Percentiles rank a stretch among this genome's conserved stretches.
Conservation (phyloP, 2,113 vertebrate genomes). For the Pseudorectes ferrugineus region DNA sequence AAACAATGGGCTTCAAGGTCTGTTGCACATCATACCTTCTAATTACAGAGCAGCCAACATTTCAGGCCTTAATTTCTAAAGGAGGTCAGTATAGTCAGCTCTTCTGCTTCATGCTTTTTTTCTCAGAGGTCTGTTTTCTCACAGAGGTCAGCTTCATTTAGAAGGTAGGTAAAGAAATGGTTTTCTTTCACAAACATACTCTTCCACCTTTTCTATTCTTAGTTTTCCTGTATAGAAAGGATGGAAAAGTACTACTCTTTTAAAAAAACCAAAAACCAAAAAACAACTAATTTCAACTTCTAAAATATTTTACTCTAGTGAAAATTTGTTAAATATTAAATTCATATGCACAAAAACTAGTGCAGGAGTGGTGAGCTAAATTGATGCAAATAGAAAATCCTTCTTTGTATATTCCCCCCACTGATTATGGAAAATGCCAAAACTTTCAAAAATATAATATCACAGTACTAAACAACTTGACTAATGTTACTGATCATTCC, state of each 20-base stretch:
- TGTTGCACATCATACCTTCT: not conserved
- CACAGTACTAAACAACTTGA: not conserved
- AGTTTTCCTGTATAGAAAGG: not conserved
- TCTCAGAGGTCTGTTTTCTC: not conserved
- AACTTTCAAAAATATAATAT: not conserved
- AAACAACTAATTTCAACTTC: not conserved
- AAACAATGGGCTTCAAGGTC: constrained; percentile 7
- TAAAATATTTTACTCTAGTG: not conserved
- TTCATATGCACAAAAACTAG: not conserved
- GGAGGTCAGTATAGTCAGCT: not conserved
- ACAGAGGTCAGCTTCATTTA: not conserved
- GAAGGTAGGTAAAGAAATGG: not conserved
- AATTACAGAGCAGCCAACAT: not conserved
- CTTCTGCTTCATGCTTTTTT: not conserved
- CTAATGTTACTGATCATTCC: not conserved
- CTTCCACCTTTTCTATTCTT: not conserved
- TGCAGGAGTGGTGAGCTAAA: not conserved
- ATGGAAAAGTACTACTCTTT: not conserved
- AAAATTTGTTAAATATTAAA: not conserved
- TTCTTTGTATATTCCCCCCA: not conserved
- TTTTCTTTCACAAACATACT: not conserved
- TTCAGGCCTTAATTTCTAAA: not conserved
- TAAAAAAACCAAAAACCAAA: not conserved
- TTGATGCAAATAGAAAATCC: not conserved
- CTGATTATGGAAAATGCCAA: not conserved